Conservation (phyloP, 2,888 invertebrate species). For the Phalangium opilio region DNA sequence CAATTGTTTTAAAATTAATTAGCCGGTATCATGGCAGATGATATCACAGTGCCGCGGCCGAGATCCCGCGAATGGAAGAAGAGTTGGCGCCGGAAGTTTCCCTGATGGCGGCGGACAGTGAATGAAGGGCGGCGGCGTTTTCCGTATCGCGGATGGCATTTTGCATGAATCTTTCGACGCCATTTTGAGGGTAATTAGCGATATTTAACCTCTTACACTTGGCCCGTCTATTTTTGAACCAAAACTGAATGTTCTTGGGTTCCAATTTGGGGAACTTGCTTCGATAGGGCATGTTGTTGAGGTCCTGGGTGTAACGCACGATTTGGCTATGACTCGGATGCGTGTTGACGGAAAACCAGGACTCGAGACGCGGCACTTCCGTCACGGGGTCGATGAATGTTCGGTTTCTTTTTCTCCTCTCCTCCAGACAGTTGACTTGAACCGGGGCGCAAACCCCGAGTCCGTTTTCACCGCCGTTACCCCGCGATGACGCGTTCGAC, state of each 20-base stretch:
- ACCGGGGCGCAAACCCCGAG: slow-evolving; percentile 1
- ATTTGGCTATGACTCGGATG: slow-evolving; percentile 97
- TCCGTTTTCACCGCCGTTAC: too few relatives aligned
- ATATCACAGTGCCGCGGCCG: too few relatives aligned
- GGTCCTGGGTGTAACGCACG: slow-evolving; percentile 89
- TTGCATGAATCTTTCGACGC: background rate
- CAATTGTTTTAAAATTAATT: too few relatives aligned
- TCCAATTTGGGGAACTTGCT: slow-evolving; percentile 97
- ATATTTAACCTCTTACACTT: slow-evolving; percentile 84
- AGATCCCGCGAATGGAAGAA: too few relatives aligned
- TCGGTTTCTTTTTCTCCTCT: slow-evolving; percentile 82
- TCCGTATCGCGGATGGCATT: too few relatives aligned
- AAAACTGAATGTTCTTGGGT: slow-evolving; percentile 98
- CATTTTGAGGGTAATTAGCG: slow-evolving; percentile 3
- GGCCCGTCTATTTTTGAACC: slow-evolving; percentile 97
- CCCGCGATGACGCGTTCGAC: too few relatives aligned
- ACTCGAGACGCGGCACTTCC: slow-evolving; percentile 46
- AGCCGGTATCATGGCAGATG: too few relatives aligned
- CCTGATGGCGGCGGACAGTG: too few relatives aligned
- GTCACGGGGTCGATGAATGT: slow-evolving; percentile 99
- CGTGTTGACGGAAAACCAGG: slow-evolving; percentile 59
- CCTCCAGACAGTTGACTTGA: slow-evolving; percentile 38
- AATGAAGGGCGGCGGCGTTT: too few relatives aligned
- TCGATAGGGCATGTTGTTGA: slow-evolving; percentile 91
- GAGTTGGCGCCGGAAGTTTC: too few relatives aligned